Conservation (phyloP, 2,888 invertebrate genomes). For the Heteromurus nitidus region DNA sequence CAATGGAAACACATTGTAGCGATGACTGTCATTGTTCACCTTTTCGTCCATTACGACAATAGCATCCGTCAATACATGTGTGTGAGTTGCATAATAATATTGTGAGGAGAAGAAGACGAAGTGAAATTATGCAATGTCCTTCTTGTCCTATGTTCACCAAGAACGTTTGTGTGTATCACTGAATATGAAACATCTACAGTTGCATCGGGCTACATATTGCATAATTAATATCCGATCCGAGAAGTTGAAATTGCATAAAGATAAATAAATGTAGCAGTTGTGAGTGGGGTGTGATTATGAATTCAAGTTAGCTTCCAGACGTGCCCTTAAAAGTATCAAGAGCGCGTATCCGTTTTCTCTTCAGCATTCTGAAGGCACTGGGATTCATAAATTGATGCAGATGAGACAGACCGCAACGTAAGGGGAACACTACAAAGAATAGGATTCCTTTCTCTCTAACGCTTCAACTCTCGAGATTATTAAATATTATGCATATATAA, state of each 20-base stretch:
- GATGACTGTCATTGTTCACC: background rate
- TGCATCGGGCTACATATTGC: constrained; percentile 9
- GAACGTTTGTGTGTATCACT: too few relatives aligned
- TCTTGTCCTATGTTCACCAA: too few relatives aligned
- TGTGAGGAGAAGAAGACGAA: background rate
- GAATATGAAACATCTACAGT: too few relatives aligned
- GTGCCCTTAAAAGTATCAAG: too few relatives aligned
- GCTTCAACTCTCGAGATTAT: too few relatives aligned
- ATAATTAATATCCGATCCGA: background rate
- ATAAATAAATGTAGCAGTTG: background rate
- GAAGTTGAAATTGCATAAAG: background rate
- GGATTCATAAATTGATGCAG: background rate
- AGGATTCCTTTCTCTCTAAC: too few relatives aligned
- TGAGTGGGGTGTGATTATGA: too few relatives aligned
- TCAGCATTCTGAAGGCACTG: background rate
- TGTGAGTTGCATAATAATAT: constrained; percentile 11
- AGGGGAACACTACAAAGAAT: too few relatives aligned
- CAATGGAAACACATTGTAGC: background rate
- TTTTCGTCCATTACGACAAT: background rate
- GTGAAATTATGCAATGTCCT: background rate
- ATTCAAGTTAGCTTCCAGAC: too few relatives aligned
- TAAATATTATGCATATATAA: too few relatives aligned
- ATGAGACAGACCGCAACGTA: too few relatives aligned
- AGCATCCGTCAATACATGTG: background rate
- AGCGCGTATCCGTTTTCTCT: too few relatives aligned